Evolutionary conservation across 1,140 invertebrate species (phyloP), one percentile per base, ranked within the genome.

Genomic region (Caerostris darwini): DNA sequence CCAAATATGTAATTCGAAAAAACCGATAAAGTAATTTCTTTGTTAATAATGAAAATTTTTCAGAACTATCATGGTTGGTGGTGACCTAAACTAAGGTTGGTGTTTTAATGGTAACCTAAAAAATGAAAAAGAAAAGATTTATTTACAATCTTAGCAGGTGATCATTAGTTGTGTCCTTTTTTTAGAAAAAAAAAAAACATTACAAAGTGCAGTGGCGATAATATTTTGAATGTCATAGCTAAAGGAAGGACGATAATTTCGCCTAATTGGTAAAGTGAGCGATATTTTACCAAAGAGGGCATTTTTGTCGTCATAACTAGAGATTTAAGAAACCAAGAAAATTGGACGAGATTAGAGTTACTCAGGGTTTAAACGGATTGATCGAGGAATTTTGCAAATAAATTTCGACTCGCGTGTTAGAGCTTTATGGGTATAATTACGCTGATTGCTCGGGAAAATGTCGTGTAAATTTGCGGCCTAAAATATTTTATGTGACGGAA

Each of bases 71-170:
- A 34, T 7, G n/a, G n/a, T n/a, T 2, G 34, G 34, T 34, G 71
- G 8, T 12, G 69, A 34, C 19, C 50, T 50, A 12, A 53, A 34
- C 34, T 34, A 34, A 2, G 34, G 34, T 34, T 34, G 10, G 12
- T 12, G 34, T 50, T 77, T 4, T 2, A 7, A 34, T 12, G 3
- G 7, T 10, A 77, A 3, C 10, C 5, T 34, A 53, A 77, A 53
- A 53, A 77, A 10, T 53, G 4, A n/a, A 34, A 50, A 12, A 2
- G 71, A 12, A 12, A 7, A 50, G 53, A 77, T 77, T 77, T 77
- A 77, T 77, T 50, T 77, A 77, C 34, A 77, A 10, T 77, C 71
- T 77, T 12, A 77, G 34, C 71, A 50, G 71, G 71, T 77, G 71
- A 77, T 77, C 71, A 12, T 53, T 50, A 10, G 71, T 12, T 53